phyloP scores from a whole-genome alignment of 2,113 vertebrate genomes.

The Phoenicopterus ruber region DNA sequence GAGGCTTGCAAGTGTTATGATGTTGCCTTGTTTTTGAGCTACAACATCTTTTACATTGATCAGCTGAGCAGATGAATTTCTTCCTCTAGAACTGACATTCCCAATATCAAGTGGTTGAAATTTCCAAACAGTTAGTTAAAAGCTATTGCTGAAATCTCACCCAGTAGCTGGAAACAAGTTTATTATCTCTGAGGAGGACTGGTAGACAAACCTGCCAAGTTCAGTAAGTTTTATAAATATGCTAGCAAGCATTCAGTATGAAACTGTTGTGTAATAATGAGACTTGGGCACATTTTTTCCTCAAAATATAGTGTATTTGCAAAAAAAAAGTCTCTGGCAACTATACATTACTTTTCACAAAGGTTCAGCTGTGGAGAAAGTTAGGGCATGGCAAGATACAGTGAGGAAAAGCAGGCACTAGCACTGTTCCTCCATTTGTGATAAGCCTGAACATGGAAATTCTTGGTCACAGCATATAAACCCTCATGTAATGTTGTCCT shows the following conservation, averaged over 20 bases:
- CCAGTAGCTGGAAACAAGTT: neutral
- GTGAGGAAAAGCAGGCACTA: neutral
- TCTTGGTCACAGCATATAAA: neutral
- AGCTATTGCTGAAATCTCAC: no score
- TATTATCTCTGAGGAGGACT: neutral
- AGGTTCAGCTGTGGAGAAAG: neutral
- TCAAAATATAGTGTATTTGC: neutral
- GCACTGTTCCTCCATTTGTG: neutral
- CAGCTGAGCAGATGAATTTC: neutral
- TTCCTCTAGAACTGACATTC: neutral
- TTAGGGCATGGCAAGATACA: neutral
- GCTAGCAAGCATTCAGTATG: neutral
- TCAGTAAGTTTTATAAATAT: neutral
- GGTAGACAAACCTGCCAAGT: no score
- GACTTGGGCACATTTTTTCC: neutral
- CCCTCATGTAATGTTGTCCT: accelerated
- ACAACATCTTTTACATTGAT: neutral
- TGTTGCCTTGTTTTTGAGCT: neutral
- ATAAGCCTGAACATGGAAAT: neutral
- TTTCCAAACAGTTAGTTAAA: neutral
- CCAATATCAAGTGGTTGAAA: neutral
- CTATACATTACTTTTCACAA: neutral
- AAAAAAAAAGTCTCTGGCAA: neutral
- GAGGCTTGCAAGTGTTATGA: neutral
- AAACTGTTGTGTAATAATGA: neutral